Evolutionary conservation across 2,797 vertebrate genomes (phyloP).

Genomic region (Thripadectes ignobilis): DNA sequence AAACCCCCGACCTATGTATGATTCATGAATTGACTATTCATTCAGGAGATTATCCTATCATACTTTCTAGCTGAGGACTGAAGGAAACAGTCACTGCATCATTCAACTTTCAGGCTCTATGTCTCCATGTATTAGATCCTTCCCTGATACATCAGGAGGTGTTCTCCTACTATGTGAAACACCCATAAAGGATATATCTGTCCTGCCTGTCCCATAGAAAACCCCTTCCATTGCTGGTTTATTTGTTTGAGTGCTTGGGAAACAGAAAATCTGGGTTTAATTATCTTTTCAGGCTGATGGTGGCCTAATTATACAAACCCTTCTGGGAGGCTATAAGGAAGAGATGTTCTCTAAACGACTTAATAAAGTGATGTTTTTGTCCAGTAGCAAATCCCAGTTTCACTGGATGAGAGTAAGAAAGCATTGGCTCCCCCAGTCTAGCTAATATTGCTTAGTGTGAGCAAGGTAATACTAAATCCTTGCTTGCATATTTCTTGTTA

Average conservation of each 20-base stretch:
- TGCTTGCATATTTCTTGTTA: background rate
- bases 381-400: background rate
- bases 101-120: background rate
- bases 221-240: background rate
- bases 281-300: background rate
- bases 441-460: background rate
- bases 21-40: background rate
- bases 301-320: background rate
- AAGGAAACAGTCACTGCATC: background rate
- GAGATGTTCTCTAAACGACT: background rate
- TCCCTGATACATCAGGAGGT: background rate
- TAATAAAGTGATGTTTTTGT: background rate
- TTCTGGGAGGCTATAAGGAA: background rate
- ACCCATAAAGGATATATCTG: background rate
- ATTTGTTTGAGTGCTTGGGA: background rate
- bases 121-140: background rate
- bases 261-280: constrained; percentile 2
- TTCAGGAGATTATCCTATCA: background rate
- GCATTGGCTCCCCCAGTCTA: background rate
- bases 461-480: background rate
- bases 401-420: background rate
- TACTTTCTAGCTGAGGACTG: background rate
- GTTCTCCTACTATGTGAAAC: background rate
- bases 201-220: background rate
- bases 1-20: background rate